These are phyloP conservation scores for Cervus canadensis DNA, from an alignment of 2,113 vertebrate species.

Conservation along the genomic window DNA sequence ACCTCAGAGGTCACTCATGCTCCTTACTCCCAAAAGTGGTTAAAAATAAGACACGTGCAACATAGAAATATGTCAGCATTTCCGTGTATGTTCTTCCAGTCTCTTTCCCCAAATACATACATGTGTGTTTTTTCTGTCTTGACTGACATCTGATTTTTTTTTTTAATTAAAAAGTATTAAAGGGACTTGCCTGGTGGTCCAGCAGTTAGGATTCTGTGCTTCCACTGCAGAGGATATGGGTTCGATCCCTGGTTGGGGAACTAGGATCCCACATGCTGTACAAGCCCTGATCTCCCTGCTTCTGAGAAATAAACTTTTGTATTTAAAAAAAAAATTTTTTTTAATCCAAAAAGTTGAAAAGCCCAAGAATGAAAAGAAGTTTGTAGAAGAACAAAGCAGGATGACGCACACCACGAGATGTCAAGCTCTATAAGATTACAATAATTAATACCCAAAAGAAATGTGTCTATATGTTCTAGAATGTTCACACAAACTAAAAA, in stretches of 20 bases:
- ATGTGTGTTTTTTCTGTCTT: background rate
- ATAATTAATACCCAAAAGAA: too few relatives aligned
- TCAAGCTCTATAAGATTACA: background rate
- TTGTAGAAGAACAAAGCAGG: background rate
- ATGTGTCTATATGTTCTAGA: fast-evolving
- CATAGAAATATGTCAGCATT: background rate
- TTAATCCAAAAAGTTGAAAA: background rate
- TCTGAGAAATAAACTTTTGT: background rate
- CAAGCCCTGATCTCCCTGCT: background rate
- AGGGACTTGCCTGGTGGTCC: background rate
- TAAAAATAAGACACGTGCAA: background rate
- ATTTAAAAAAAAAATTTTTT: background rate
- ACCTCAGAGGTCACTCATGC: too few relatives aligned
- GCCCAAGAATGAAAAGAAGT: background rate
- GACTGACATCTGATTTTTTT: background rate
- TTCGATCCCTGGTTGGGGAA: background rate
- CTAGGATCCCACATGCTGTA: background rate
- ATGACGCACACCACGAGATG: fast-evolving
- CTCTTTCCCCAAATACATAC: background rate
- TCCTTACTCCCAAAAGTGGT: background rate
- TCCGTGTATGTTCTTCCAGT: background rate
- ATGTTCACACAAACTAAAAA: background rate
- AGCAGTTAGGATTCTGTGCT: background rate
- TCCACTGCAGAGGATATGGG: background rate
- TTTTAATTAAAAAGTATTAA: background rate